Base-by-base conservation (phyloP, 2,888 invertebrate species). In the Megaustenia siamemsis region DNA sequence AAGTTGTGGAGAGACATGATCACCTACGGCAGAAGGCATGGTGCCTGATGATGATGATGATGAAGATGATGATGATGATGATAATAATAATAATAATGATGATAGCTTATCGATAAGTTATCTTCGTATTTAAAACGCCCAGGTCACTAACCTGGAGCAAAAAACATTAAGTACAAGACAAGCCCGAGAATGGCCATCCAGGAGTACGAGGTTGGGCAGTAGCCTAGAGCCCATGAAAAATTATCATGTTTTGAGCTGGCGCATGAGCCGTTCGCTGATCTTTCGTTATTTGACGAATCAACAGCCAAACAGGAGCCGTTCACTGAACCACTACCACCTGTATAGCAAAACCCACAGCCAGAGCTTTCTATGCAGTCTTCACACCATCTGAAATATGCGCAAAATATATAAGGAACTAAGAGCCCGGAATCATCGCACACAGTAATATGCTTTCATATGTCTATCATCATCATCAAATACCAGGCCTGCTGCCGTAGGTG, bases 281-380 rank as follows among this genome's bases (percentile, higher is more conserved):
- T 87, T 8, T 82, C 60, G 18, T 86, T 88, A 32, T 90, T 87
- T 21, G 90, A 85, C n/a, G 86, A 15, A 10, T 56, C 60, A 1
- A 87, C 89, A 12, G 89, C 84, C n/a, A 94, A 85, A 89, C 94
- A 94, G 0, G 93, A 92, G 0, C 94, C 93, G 87, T 94, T 93
- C 0, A 86, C 84, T 12, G 90, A 87, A 4, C 86, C 86, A 21
- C 86, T 88, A 63, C 84, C 80, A 45, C 89, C 89, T 76, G 81
- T 88, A 87, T 92, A 95, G 89, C 95, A 95, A 89, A 93, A 95
- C 0, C 95, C 95, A 92, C 95, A 95, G 21, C 90, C 86, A 15
- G 89, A 89, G 83, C 93, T 91, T 38, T 92, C 92, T 32, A 94
- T 94, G 89, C 95, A 95, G 15, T 87, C 87, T 78, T 94, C 93